These are phyloP conservation scores for Alectoris magna DNA, from an alignment of 2,797 vertebrate species.

Conservation along the genomic window DNA sequence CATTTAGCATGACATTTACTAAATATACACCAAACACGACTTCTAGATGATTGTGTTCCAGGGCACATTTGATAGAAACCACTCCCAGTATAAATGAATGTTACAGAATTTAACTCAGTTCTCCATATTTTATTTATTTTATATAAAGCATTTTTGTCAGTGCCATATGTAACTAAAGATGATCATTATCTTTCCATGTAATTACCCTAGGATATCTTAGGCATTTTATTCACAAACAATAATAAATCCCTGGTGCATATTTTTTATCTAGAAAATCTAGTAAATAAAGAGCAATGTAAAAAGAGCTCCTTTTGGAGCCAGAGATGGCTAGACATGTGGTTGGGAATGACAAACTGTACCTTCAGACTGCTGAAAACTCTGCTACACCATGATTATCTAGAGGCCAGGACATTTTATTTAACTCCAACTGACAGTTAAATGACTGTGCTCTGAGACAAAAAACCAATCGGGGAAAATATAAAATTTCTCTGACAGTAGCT, in stretches of 20 bases:
- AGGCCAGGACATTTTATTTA: slow-evolving; percentile 2
- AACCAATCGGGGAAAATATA: neutral
- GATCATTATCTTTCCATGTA: neutral
- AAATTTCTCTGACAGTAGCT: neutral
- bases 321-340: neutral
- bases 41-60: neutral
- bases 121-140: neutral
- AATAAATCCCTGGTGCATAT: neutral
- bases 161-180: neutral
- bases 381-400: neutral
- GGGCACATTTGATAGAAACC: neutral
- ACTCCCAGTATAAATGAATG: neutral
- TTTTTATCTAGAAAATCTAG: neutral
- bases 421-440: neutral
- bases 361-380: slow-evolving; percentile 17
- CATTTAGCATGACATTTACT: neutral
- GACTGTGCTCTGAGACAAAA: neutral
- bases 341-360: slow-evolving; percentile 27
- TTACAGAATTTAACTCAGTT: neutral
- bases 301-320: neutral
- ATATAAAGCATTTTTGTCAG: neutral
- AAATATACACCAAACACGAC: neutral
- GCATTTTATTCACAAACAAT: neutral
- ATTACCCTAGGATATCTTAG: neutral
- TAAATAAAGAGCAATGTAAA: neutral